phyloP scores from a whole-genome alignment of 2,113 vertebrate genomes.

The Mungos mungo region DNA sequence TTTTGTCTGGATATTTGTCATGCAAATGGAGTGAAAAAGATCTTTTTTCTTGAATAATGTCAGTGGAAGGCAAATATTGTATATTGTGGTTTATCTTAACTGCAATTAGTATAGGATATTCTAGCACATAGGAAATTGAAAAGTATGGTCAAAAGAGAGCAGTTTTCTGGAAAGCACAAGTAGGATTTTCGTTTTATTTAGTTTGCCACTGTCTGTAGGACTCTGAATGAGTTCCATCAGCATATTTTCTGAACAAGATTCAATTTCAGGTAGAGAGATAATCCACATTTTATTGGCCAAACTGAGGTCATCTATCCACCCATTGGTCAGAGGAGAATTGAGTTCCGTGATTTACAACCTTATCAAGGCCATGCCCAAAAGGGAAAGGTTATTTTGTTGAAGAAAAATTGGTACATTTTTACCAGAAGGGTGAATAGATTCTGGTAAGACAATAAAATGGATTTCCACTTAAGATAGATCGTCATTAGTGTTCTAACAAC shows the following conservation, averaged over 20 bases:
- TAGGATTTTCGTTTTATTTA: not conserved
- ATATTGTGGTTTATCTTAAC: not conserved
- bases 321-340: not conserved
- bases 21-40: not conserved
- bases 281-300: not conserved
- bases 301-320: not conserved
- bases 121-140: not conserved
- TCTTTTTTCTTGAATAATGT: not conserved
- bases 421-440: not conserved
- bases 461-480: not conserved
- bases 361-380: not conserved
- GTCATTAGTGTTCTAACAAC: not conserved
- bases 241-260: not conserved
- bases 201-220: not conserved
- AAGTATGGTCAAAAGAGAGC: not conserved
- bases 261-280: not conserved
- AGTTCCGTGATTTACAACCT: not conserved
- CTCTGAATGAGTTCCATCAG: not conserved
- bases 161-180: not conserved
- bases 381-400: not conserved
- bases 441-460: not conserved
- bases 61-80: not conserved
- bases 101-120: not conserved
- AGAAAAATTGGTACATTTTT: not conserved
- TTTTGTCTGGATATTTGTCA: not conserved